Base-by-base conservation (phyloP, 2,797 vertebrate genomes). In the Chrosomus eos region DNA sequence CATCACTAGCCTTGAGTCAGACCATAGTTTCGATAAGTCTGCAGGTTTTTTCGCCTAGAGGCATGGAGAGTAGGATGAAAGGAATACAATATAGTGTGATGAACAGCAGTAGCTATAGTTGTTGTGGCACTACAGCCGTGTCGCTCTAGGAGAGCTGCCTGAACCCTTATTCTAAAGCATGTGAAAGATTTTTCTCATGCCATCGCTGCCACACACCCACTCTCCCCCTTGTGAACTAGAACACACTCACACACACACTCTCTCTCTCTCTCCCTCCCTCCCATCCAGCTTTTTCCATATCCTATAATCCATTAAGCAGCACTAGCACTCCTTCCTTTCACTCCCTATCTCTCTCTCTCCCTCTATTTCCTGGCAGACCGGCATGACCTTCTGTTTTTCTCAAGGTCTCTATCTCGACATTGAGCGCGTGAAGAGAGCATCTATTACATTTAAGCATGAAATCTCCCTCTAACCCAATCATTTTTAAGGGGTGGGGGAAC, bases 301-400 rank as follows among this genome's bases (percentile, higher is more conserved):
- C 80, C 72, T 84, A 88, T 85, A 76, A 89, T 84, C 88, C 85
- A 87, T 87, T 89, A 87, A 89, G 83, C 43, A 81, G 71, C 85
- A 67, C 82, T 66, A 60, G 48, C 84, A 80, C 78, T 86, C 67
- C 71, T 70, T 82, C 73, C 67, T 45, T 62, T 84, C 66, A 43
- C 45, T 67, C 28, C 33, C 82, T 74, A 70, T 87, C 60, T 81
- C 75, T 75, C 84, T 48, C 53, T 85, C 38, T 71, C 64, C 10
- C 72, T 84, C 51, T 78, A 60, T 28, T 79, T 81, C 82, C 82
- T 87, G 75, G 80, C 82, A 71, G 74, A 80, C 51, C 62, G 51
- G 40, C n/a, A 33, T 82, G 79, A 88, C 89, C 87, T 87, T 89
- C 80, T 71, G 13, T 51, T 13, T 77, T 84, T n/a, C 64, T 80